phyloP scores from a whole-genome alignment of 2,113 vertebrate species.

The Perognathus longimembris region DNA sequence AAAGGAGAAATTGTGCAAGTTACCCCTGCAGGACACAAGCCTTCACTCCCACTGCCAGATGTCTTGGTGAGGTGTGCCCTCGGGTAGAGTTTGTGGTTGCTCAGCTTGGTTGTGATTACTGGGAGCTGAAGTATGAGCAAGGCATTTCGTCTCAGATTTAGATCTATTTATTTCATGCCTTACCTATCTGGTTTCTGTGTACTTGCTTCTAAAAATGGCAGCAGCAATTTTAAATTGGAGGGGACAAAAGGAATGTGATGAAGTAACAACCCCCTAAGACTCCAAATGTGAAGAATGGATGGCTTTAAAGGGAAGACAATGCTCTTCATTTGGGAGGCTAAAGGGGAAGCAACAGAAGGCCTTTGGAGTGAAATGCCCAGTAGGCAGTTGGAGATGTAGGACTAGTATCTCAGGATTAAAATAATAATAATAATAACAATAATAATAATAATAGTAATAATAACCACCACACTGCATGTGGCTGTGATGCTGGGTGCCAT shows the following conservation, averaged over 20 bases:
- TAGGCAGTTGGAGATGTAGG: constrained; percentile 48
- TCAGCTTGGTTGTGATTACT: not conserved
- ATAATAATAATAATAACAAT: constrained; percentile 33
- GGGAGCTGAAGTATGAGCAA: not conserved
- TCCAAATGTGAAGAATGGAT: not conserved
- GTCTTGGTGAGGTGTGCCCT: constrained; percentile 16
- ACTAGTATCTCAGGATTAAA: constrained; percentile 53
- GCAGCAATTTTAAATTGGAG: not conserved
- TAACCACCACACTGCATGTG: constrained; percentile 34
- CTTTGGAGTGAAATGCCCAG: constrained; percentile 47
- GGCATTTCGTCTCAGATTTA: not conserved
- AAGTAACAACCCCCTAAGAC: not conserved
- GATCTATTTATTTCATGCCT: not conserved
- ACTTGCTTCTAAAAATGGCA: constrained; percentile 49
- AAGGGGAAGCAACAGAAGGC: constrained; percentile 28
- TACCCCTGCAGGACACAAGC: not conserved
- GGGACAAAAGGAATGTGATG: not conserved
- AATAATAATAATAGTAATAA: too few species aligned
- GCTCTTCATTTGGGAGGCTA: constrained; percentile 26
- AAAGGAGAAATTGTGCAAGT: constrained; percentile 45
- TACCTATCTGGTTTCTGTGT: constrained; percentile 24
- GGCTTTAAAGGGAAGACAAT: not conserved
- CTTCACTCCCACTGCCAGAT: constrained; percentile 39
- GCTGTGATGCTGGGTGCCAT: constrained; percentile 59
- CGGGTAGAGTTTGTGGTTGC: not conserved